Evolutionary conservation across 2,888 invertebrate species (phyloP).

Genomic region (Cyrtodaria siliqua): DNA sequence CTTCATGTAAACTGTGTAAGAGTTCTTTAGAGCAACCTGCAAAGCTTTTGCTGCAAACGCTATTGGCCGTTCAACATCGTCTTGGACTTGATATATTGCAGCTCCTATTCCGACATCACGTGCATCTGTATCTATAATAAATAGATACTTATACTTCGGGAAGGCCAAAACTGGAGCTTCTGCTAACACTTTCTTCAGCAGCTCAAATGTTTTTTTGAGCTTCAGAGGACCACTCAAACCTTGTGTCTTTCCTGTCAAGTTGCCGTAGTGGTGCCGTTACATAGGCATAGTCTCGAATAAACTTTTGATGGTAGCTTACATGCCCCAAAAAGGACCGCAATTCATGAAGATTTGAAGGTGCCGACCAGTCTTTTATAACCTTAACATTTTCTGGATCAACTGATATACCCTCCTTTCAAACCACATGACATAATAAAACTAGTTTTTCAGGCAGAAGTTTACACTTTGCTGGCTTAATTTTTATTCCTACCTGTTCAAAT

Average conservation of each 20-base stretch:
- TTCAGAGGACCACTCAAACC: not conserved
- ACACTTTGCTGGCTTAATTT: slow-evolving; percentile 33
- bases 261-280: not conserved
- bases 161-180: slow-evolving; percentile 9
- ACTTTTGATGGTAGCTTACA: slow-evolving; percentile 12
- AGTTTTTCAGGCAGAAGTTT: slow-evolving; percentile 6
- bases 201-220: not conserved
- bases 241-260: not conserved
- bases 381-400: slow-evolving; percentile 13
- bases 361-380: slow-evolving; percentile 19
- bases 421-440: slow-evolving; percentile 21
- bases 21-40: slow-evolving; percentile 12
- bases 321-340: slow-evolving; percentile 21
- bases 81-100: slow-evolving; percentile 26
- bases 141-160: slow-evolving; percentile 8
- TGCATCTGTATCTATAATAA: slow-evolving; percentile 43
- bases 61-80: slow-evolving; percentile 36
- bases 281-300: slow-evolving; percentile 5
- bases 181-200: slow-evolving; percentile 1
- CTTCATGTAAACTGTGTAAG: slow-evolving; percentile 27
- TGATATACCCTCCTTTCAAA: slow-evolving; percentile 5
- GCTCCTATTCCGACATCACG: slow-evolving; percentile 32
- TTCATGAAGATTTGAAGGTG: slow-evolving; percentile 3
- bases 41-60: slow-evolving; percentile 27
- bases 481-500: slow-evolving; percentile 12